Evolutionary conservation across 2,113 vertebrate species (phyloP).

Genomic region (Oncorhynchus gorbuscha): DNA sequence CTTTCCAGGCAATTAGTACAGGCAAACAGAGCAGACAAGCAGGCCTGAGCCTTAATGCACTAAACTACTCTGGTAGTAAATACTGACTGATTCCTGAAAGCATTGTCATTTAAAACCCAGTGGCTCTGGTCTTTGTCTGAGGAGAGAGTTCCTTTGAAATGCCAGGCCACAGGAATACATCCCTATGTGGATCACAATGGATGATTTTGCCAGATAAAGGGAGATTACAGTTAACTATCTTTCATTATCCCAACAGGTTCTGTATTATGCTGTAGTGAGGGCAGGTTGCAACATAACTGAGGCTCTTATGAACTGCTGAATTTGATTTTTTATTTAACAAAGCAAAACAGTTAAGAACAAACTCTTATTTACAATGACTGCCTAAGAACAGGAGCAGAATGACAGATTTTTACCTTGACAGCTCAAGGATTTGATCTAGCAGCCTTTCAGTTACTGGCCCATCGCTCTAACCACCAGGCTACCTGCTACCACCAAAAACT

Average conservation of each 20-base stretch:
- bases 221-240: conserved; percentile 54
- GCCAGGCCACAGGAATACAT: conserved; percentile 46
- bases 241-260: conserved; percentile 29
- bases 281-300: conserved; percentile 9
- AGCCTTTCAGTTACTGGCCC: too few relatives aligned
- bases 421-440: too few relatives aligned
- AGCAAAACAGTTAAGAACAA: too few relatives aligned
- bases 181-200: conserved; percentile 43
- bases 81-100: conserved; percentile 60
- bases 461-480: too few relatives aligned
- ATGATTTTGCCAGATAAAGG: conserved; percentile 50
- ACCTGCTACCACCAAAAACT: conserved; percentile 41
- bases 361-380: too few relatives aligned
- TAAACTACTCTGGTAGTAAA: conserved; percentile 66
- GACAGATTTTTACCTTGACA: too few relatives aligned
- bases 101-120: conserved; percentile 65
- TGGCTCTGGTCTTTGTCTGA: conserved; percentile 63
- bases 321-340: too few relatives aligned
- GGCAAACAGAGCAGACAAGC: conserved; percentile 65
- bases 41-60: conserved; percentile 58
- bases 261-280: conserved; percentile 47
- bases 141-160: conserved; percentile 56
- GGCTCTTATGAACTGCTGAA: neutral
- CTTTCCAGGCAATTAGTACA: conserved; percentile 70
- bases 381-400: too few relatives aligned